These are phyloP conservation scores for Tenrec ecaudatus DNA, from an alignment of 2,113 vertebrate species.

Conservation along the genomic window DNA sequence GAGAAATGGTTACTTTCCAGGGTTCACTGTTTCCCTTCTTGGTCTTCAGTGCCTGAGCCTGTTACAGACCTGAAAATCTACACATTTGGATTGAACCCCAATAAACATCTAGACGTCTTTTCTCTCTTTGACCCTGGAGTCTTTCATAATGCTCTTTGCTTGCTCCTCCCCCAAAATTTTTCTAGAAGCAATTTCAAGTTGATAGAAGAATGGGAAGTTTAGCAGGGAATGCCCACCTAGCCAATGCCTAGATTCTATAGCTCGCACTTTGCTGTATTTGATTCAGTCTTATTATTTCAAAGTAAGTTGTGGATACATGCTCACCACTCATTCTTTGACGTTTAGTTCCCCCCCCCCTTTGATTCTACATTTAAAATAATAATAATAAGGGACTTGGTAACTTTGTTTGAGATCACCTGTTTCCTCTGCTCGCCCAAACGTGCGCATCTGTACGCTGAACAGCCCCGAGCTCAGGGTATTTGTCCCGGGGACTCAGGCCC, in stretches of 20 bases:
- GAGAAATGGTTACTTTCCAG: background rate
- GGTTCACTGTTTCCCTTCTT: slow-evolving; percentile 16
- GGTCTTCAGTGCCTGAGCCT: background rate
- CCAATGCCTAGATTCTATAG: background rate
- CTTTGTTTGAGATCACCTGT: background rate
- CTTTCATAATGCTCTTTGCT: background rate
- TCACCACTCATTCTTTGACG: background rate
- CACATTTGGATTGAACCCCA: background rate
- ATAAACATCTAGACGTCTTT: background rate
- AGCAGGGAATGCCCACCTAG: background rate
- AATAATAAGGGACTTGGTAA: background rate
- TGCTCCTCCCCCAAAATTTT: background rate
- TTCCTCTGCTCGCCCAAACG: background rate
- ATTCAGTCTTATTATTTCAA: background rate
- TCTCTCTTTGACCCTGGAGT: background rate
- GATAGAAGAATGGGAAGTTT: background rate
- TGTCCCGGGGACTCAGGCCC: background rate
- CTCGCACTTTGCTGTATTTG: background rate
- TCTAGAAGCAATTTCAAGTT: background rate
- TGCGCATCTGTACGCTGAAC: background rate
- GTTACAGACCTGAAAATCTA: background rate
- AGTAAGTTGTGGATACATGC: background rate
- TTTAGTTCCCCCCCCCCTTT: background rate
- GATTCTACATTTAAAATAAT: background rate
- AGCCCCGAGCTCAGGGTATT: background rate